These are phyloP conservation scores for Epicampocera succincta DNA, from an alignment of 2,888 invertebrate species.

Conservation along the genomic window DNA sequence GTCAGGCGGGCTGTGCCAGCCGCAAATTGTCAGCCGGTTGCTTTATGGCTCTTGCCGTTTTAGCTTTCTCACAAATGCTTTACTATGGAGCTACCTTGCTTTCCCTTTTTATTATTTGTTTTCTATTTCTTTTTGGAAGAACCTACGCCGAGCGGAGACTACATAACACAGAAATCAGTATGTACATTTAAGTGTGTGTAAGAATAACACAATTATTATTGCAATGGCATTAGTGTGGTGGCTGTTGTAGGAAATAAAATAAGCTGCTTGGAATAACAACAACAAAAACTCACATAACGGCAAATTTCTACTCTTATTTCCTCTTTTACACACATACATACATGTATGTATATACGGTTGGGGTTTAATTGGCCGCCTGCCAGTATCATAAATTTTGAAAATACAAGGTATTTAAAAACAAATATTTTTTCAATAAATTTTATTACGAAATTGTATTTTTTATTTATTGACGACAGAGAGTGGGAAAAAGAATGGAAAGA, in stretches of 20 bases:
- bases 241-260: constrained; percentile 22
- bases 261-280: constrained; percentile 12
- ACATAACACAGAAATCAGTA: neutral
- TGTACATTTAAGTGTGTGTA: constrained; percentile 33
- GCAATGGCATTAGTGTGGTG: constrained; percentile 39
- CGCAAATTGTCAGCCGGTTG: constrained; percentile 26
- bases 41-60: constrained; percentile 1
- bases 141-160: neutral
- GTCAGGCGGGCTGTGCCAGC: neutral
- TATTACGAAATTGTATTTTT: constrained; percentile 31
- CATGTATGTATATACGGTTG: constrained; percentile 8
- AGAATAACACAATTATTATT: constrained; percentile 50
- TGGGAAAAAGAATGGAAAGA: neutral
- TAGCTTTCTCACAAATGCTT: constrained; percentile 24
- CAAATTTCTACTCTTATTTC: constrained; percentile 45
- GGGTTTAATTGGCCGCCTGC: constrained; percentile 48
- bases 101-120: constrained; percentile 14
- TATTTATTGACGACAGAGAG: neutral
- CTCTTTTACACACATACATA: constrained; percentile 4
- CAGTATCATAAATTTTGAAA: constrained; percentile 48
- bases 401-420: constrained; percentile 53
- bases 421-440: constrained; percentile 63
- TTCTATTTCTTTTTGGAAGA: constrained; percentile 2
- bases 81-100: constrained; percentile 16
- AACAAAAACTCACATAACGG: constrained; percentile 11